These are phyloP conservation scores for Panulirus ornatus DNA, from an alignment of 1,140 invertebrate species.

Conservation along the genomic window DNA sequence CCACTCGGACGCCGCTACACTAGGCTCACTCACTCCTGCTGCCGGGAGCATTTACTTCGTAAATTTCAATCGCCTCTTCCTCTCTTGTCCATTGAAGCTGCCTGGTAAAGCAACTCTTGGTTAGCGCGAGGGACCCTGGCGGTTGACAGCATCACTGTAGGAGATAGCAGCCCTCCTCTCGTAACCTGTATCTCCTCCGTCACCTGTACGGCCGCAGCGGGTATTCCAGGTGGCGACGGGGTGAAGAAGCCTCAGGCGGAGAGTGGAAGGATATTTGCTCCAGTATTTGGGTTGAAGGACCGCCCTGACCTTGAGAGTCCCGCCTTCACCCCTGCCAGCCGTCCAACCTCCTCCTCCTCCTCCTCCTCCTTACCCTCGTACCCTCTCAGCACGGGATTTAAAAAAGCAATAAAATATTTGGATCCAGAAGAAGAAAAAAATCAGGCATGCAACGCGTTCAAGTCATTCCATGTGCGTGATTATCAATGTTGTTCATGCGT, in stretches of 20 bases:
- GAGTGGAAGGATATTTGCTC: conserved; percentile 67
- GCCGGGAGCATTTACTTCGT: too few relatives aligned
- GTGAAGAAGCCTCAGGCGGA: neutral
- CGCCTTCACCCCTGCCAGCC: neutral
- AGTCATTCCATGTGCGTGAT: too few relatives aligned
- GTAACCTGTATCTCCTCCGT: neutral
- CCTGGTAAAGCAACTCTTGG: too few relatives aligned
- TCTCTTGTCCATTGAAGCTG: too few relatives aligned
- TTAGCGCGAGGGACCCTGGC: too few relatives aligned
- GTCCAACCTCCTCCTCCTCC: neutral
- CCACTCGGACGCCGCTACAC: too few relatives aligned
- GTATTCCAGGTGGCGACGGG: conserved; percentile 17
- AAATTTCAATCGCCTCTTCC: too few relatives aligned
- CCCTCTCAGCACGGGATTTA: neutral
- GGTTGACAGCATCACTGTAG: too few relatives aligned
- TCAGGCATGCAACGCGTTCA: too few relatives aligned
- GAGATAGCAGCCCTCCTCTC: neutral
- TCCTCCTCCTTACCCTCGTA: neutral
- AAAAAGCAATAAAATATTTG: neutral
- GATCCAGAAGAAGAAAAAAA: too few relatives aligned
- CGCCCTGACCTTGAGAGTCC: conserved; percentile 63
- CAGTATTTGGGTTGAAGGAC: conserved; percentile 71
- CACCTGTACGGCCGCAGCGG: conserved; percentile 1
- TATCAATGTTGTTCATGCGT: too few relatives aligned
- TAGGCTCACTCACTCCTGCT: too few relatives aligned